Evolutionary conservation across 2,888 invertebrate genomes (phyloP), one percentile per base, ranked within the genome.

Genomic region (Vesta saturnalis): DNA sequence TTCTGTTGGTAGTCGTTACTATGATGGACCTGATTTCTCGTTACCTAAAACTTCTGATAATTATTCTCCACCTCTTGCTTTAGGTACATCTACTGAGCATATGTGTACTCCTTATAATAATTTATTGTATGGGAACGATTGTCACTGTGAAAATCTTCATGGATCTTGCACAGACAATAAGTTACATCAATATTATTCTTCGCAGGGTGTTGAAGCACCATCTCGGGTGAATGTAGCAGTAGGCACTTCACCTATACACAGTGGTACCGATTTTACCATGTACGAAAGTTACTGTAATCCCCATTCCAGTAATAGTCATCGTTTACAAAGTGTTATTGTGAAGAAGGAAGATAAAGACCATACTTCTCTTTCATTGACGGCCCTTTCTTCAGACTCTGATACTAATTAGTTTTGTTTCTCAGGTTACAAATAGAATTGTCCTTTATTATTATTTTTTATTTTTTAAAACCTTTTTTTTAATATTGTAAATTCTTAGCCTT

Each of bases 311-410:
- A 62, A 59, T 54, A 70, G 64, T 15, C 54, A 47, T 10, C 62
- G 69, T 47, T 60, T 69, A 19, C 67, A 65, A 15, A 70, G 70
- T 60, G 70, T 72, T 49, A 74, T 71, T 60, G 69, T 73, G 14
- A 76, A 73, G 59, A 74, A 75, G 12, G 74, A 73, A 49, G 47
- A 49, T 19, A 58, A 58, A 19, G 52, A 58, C 10, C 55, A 63
- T 16, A 16, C 55, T 10, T 52, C 19, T n/a, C 52, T 18, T 21
- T 4, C 19, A 19, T 18, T 52, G 12, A 52, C 6, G n/a, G 21
- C 18, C n/a, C 19, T 19, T 19, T 39, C 39, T 2, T 52, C 52
- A 10, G 52, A 52, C 5, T 19, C 52, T 12, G 52, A 52, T 19
- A 19, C 19, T 52, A 18, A 19, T 18, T 52, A 21, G 19, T 19